phyloP scores from a whole-genome alignment of 2,888 invertebrate genomes.

The Tromatobia lineatoria region DNA sequence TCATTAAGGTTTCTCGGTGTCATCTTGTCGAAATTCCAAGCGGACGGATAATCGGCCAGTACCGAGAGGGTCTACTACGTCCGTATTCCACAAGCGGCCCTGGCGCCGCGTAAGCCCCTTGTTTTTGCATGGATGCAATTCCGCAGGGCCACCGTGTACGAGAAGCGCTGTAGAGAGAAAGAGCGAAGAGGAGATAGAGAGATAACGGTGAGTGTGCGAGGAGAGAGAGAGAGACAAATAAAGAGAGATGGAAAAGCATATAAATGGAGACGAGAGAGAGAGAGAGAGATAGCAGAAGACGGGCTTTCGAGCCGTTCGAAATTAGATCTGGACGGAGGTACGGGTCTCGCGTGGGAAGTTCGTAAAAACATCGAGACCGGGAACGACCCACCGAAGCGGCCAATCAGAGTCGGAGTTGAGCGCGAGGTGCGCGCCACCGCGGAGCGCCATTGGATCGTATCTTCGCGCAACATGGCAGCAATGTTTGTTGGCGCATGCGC shows the following conservation, averaged over 20 bases:
- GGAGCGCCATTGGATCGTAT: conserved; percentile 65
- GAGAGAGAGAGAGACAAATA: conserved; percentile 22
- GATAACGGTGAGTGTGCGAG: conserved; percentile 26
- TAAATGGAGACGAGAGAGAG: conserved; percentile 5
- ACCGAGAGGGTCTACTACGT: conserved; percentile 20
- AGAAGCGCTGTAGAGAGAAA: conserved; percentile 32
- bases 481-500: conserved; percentile 73
- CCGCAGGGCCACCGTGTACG: conserved; percentile 45
- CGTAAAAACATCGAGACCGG: conserved; percentile 67
- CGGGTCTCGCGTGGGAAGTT: conserved; percentile 68
- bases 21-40: conserved; percentile 32
- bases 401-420: conserved; percentile 41
- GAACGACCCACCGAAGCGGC: conserved; percentile 59
- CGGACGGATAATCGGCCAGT: conserved; percentile 43
- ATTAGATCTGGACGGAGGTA: conserved; percentile 69
- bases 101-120: conserved; percentile 59
- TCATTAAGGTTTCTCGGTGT: conserved; percentile 36
- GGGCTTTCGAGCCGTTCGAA: conserved; percentile 66
- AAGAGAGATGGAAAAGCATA: background rate
- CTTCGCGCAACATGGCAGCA: conserved; percentile 71
- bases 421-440: conserved; percentile 49
- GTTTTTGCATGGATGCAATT: conserved; percentile 69
- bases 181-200: conserved; percentile 31
- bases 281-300: conserved; percentile 39
- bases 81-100: conserved; percentile 40